Evolutionary conservation across 2,113 vertebrate species (phyloP), one percentile per base, ranked within the genome.

Genomic region (Bubo scandiacus): DNA sequence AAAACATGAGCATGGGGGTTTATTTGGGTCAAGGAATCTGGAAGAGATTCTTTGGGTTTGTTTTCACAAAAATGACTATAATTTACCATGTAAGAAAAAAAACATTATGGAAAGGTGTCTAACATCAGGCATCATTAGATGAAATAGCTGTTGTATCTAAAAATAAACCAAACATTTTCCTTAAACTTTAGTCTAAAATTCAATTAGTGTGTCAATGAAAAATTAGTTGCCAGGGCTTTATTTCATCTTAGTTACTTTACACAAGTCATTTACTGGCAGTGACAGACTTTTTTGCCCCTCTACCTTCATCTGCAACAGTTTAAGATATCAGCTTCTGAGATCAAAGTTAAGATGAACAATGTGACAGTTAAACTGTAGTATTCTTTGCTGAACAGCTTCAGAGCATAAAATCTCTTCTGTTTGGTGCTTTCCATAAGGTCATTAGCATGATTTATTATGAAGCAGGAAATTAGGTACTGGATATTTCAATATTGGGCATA

Each of bases 381-480:
- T 7, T 18, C 63, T 86, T 62, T 72, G 58, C 29, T 79, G 77
- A 94, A 73, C 62, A 86, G 52, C 29, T 95, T 86, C 36, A 77
- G 40, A 97, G 61, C 25, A 27, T 3, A 38, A 77, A 68, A 73
- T 75, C 66, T 95, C 29, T 45, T 81, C 40, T 87, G 87, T 81
- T 94, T 89, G 61, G 68, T 92, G 92, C 74, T 43, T 92, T 81
- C 58, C 93, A 92, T 94, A n/a, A 92, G 94, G 94, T 97, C 94
- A 95, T 97, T 96, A 97, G 73, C 51, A 70, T 97, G 93, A 98
- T 97, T 97, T 98, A 97, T 97, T 95, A 92, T 36, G 77, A 97
- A 96, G 95, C 89, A 97, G 97, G 97, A 98, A 98, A 98, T 98
- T 96, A 97, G 95, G 73, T 91, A 79, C 92, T 97, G 90, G 94